phyloP scores from a whole-genome alignment of 2,797 vertebrate genomes.

The Micrastur ruficollis region DNA sequence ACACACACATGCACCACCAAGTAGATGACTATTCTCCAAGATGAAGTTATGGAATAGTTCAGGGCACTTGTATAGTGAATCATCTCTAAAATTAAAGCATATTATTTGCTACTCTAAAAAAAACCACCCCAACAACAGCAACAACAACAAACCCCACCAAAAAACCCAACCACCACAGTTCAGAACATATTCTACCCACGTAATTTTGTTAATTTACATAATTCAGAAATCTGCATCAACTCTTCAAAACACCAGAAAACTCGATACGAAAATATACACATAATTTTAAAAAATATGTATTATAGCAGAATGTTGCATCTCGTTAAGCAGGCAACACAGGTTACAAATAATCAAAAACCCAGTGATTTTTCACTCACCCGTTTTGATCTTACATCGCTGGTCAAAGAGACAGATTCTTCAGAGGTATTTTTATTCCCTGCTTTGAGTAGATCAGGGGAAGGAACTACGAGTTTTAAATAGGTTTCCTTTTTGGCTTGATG shows the following conservation, averaged over 20 bases:
- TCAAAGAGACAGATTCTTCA: slow-evolving; percentile 75
- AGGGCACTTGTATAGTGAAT: neutral
- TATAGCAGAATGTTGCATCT: neutral
- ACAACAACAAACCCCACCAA: neutral
- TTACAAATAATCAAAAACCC: neutral
- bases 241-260: neutral
- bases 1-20: neutral
- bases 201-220: neutral
- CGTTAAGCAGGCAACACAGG: neutral
- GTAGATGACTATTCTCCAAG: neutral
- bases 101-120: neutral
- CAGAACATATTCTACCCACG: neutral
- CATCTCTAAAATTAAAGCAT: neutral
- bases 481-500: slow-evolving; percentile 81
- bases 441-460: slow-evolving; percentile 87
- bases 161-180: neutral
- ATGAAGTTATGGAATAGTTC: neutral
- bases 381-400: slow-evolving; percentile 80
- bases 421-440: slow-evolving; percentile 82
- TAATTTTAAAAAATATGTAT: neutral
- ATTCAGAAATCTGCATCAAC: neutral
- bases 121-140: neutral
- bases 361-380: slow-evolving; percentile 78
- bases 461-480: slow-evolving; percentile 84
- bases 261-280: neutral